phyloP scores from a whole-genome alignment of 2,113 vertebrate genomes.

The Verasper variegatus region DNA sequence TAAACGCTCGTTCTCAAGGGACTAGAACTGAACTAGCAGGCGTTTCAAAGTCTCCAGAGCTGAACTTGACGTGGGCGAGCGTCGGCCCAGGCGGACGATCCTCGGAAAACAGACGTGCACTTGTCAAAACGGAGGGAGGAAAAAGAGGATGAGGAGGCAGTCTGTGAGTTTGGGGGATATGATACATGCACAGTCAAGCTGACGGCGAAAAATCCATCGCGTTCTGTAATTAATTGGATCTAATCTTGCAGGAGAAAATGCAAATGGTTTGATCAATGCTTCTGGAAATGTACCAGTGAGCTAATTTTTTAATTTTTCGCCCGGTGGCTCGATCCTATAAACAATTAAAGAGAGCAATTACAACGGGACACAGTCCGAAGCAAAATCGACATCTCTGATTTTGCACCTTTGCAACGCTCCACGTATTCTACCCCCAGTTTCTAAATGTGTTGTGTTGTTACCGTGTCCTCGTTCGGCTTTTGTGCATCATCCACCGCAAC shows the following conservation, averaged over 20 bases:
- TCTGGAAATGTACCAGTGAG: slow-evolving; percentile 27
- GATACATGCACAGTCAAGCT: slow-evolving; percentile 18
- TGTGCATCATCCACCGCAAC: slow-evolving; percentile 35
- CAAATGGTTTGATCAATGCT: not conserved
- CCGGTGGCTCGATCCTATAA: slow-evolving; percentile 17
- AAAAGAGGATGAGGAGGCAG: slow-evolving; percentile 1
- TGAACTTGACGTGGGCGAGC: not conserved
- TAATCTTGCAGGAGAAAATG: slow-evolving; percentile 22
- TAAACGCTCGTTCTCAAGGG: slow-evolving; percentile 66
- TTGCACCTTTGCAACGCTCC: slow-evolving; percentile 28
- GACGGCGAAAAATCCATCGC: slow-evolving; percentile 3
- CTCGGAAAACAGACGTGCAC: not conserved
- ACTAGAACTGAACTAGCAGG: slow-evolving; percentile 50
- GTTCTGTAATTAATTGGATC: slow-evolving; percentile 10
- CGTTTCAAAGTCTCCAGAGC: slow-evolving; percentile 36
- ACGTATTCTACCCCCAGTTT: slow-evolving; percentile 22
- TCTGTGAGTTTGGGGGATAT: slow-evolving; percentile 9
- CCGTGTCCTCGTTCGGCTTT: slow-evolving; percentile 32
- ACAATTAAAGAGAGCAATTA: slow-evolving; percentile 22
- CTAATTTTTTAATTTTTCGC: slow-evolving; percentile 13
- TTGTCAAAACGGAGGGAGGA: not conserved
- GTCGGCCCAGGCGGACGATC: not conserved
- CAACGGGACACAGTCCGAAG: slow-evolving; percentile 3
- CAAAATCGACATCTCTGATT: slow-evolving; percentile 17
- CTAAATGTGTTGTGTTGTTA: slow-evolving; percentile 46